These are phyloP conservation scores for Oscheius sp. DNA, from an alignment of 2,888 invertebrate species.

Conservation along the genomic window DNA sequence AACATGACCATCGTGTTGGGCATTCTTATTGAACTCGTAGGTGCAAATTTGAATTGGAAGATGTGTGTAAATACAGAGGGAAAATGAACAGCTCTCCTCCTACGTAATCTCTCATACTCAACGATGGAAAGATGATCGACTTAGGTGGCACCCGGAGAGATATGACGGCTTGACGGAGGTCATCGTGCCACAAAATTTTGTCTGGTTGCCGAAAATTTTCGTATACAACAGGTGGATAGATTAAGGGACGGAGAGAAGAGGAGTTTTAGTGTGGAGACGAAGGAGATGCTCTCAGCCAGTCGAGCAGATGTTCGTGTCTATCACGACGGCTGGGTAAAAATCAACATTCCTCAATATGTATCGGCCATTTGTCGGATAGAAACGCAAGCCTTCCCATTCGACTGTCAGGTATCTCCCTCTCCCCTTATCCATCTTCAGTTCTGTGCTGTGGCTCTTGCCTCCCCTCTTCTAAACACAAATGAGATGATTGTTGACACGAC, in stretches of 20 bases:
- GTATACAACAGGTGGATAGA: slow-evolving; percentile 57
- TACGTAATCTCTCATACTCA: slow-evolving; percentile 64
- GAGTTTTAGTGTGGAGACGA: slow-evolving; percentile 57
- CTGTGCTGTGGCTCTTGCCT: slow-evolving; percentile 63
- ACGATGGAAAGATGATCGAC: slow-evolving; percentile 47
- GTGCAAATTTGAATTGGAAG: slow-evolving; percentile 4
- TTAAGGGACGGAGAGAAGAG: background rate
- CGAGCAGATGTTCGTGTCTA: slow-evolving; percentile 58
- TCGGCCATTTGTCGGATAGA: slow-evolving; percentile 63
- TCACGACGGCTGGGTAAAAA: slow-evolving; percentile 40
- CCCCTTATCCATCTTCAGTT: slow-evolving; percentile 37
- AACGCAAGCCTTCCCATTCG: slow-evolving; percentile 61
- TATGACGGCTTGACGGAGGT: slow-evolving; percentile 51
- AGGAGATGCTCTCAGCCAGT: slow-evolving; percentile 62
- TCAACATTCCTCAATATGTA: slow-evolving; percentile 65
- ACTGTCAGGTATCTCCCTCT: slow-evolving; percentile 50
- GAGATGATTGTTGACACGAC: slow-evolving; percentile 65
- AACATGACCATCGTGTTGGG: slow-evolving; percentile 66
- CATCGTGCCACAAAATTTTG: slow-evolving; percentile 60
- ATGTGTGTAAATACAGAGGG: slow-evolving; percentile 43
- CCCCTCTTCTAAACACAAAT: slow-evolving; percentile 59
- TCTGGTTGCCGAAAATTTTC: slow-evolving; percentile 67
- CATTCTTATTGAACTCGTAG: slow-evolving; percentile 64
- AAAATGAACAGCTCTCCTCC: slow-evolving; percentile 63
- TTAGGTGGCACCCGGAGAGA: slow-evolving; percentile 47